phyloP scores from a whole-genome alignment of 1,140 invertebrate genomes.

The Thereuonema tuberculata region DNA sequence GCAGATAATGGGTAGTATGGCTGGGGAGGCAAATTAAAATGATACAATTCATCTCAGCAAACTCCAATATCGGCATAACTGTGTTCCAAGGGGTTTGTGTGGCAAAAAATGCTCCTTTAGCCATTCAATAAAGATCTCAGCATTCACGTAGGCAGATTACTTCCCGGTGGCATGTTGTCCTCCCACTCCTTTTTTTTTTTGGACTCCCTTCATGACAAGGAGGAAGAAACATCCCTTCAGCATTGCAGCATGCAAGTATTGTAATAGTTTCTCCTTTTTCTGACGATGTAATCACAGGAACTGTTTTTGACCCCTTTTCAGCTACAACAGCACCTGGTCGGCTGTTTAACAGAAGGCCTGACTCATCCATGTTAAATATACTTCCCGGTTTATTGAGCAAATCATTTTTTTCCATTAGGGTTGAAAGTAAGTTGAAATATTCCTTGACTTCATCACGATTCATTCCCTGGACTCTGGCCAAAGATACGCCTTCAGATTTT shows the following conservation, averaged over 20 bases:
- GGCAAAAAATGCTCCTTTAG: not conserved
- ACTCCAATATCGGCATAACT: not conserved
- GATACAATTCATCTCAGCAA: not conserved
- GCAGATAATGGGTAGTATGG: not conserved
- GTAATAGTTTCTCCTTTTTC: constrained; percentile 29
- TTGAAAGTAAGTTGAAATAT: not conserved
- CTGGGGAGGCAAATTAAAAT: not conserved
- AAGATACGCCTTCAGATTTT: not conserved
- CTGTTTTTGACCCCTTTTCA: constrained; percentile 27
- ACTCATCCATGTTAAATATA: not conserved
- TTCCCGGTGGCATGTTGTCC: not conserved
- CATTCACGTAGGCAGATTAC: not conserved
- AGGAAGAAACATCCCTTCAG: not conserved
- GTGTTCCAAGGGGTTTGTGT: not conserved
- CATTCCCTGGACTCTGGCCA: not conserved
- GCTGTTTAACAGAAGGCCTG: constrained; percentile 29
- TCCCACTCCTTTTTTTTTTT: not conserved
- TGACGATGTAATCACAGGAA: constrained; percentile 25
- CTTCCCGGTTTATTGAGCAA: not conserved
- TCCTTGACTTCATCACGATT: not conserved
- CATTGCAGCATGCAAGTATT: constrained; percentile 18
- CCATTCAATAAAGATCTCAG: not conserved
- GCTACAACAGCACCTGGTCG: constrained; percentile 28
- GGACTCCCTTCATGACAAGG: not conserved
- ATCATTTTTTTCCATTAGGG: not conserved